phyloP scores from a whole-genome alignment of 1,140 invertebrate genomes.

The Marisa cornuarietis region DNA sequence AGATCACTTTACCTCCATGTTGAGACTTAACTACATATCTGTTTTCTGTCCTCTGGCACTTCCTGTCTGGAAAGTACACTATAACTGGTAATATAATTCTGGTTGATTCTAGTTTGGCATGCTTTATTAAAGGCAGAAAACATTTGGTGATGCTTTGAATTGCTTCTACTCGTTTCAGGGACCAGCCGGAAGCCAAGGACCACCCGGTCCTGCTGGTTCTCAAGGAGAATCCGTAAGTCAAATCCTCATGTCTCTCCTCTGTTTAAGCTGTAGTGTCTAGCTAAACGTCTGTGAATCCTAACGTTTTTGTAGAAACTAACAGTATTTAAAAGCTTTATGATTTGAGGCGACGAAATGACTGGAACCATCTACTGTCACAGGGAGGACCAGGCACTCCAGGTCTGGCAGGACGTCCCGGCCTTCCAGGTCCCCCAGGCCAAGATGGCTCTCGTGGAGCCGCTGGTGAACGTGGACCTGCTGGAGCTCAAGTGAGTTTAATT shows the following conservation, averaged over 20 bases:
- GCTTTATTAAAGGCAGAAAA: no score
- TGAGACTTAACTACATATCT: no score
- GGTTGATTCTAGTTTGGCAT: no score
- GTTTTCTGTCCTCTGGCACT: no score
- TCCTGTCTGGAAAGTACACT: no score
- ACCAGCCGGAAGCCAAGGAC: constrained; percentile 40
- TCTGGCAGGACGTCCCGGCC: constrained; percentile 44
- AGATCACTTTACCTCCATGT: no score
- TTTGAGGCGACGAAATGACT: no score
- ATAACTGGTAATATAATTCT: no score
- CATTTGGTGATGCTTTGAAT: background rate
- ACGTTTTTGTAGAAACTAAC: no score
- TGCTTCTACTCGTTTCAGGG: constrained; percentile 39
- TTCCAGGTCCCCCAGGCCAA: constrained; percentile 42
- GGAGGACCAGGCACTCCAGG: constrained; percentile 29
- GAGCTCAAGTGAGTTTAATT: constrained; percentile 23
- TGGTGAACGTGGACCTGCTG: constrained; percentile 47
- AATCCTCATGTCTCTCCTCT: no score
- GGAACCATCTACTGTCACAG: constrained; percentile 4
- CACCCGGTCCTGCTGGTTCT: constrained; percentile 41
- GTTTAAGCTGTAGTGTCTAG: no score
- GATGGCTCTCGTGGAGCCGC: constrained; percentile 38
- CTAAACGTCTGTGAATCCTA: no score
- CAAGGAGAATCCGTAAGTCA: constrained; percentile 37
- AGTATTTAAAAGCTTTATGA: background rate